These are phyloP conservation scores for Ptychobarbus kaznakovi DNA, from an alignment of 2,797 vertebrate genomes.

Conservation along the genomic window DNA sequence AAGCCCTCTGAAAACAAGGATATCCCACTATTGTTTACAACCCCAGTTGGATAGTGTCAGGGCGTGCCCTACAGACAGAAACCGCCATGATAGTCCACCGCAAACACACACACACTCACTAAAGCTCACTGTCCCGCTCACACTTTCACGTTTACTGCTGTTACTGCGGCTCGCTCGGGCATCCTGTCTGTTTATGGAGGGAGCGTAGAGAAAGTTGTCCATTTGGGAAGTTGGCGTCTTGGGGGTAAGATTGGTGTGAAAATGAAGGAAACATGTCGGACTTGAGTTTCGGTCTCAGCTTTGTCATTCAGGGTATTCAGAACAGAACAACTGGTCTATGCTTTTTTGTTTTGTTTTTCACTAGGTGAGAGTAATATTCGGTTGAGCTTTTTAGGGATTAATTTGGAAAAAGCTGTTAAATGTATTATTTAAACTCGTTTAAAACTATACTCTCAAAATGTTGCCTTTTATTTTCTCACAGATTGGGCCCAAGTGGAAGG, in stretches of 20 bases:
- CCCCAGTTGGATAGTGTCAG: slow-evolving; percentile 72
- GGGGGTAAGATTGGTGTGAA: slow-evolving; percentile 52
- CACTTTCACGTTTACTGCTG: slow-evolving; percentile 59
- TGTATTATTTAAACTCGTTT: not conserved
- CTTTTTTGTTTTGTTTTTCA: not conserved
- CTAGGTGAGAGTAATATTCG: not conserved
- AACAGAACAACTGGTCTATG: not conserved
- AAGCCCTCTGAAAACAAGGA: slow-evolving; percentile 79
- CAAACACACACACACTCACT: slow-evolving; percentile 42
- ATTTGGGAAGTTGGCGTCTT: slow-evolving; percentile 11
- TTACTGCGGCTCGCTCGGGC: slow-evolving; percentile 1
- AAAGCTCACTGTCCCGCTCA: slow-evolving; percentile 49
- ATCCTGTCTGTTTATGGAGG: slow-evolving; percentile 31
- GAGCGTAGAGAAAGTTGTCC: not conserved
- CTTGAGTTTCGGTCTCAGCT: not conserved
- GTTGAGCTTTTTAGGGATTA: not conserved
- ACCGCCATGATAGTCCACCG: slow-evolving; percentile 51
- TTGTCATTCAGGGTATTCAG: slow-evolving; percentile 1
- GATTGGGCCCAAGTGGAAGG: slow-evolving; percentile 98
- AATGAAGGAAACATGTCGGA: not conserved
- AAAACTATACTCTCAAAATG: not conserved
- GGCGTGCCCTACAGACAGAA: slow-evolving; percentile 69
- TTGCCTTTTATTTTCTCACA: slow-evolving; percentile 63
- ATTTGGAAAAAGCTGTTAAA: not conserved
- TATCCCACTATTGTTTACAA: slow-evolving; percentile 80